A percentile compares a stretch with the other conserved stretches of the same genome.
These are phyloP conservation scores for Eubasilissa regina DNA, from an alignment of 1,140 invertebrate species.

Conservation along the genomic window DNA sequence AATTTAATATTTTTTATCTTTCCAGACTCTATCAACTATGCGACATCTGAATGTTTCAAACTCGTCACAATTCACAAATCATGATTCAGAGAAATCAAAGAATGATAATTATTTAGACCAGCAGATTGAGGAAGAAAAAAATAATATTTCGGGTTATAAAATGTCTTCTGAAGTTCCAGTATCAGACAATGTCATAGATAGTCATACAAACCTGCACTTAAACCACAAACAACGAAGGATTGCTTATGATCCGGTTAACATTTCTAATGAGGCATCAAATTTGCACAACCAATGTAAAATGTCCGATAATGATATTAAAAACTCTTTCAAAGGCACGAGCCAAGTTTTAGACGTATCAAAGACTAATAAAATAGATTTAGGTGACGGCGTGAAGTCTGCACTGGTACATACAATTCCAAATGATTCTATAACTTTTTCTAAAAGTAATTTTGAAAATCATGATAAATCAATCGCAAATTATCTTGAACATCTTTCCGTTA, in stretches of 20 bases:
- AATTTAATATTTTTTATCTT: background rate
- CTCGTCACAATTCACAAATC: background rate
- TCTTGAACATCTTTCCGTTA: conserved; percentile 8
- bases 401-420: background rate
- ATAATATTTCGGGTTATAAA: too few species aligned
- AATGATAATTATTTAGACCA: background rate
- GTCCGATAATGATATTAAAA: background rate
- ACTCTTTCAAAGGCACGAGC: background rate
- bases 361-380: background rate
- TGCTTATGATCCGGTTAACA: conserved; percentile 1
- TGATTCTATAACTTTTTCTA: background rate
- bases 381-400: background rate
- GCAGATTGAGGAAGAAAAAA: background rate
- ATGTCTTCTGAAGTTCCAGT: too few species aligned
- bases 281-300: background rate
- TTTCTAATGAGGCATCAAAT: conserved; percentile 1
- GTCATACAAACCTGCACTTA: background rate
- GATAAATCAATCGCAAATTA: conserved; percentile 12
- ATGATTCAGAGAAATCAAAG: background rate
- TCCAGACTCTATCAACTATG: conserved; percentile 24
- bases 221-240: background rate
- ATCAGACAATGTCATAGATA: background rate
- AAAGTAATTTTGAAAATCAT: conserved; percentile 7
- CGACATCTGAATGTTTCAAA: background rate
- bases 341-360: background rate